These are phyloP conservation scores for Benthosema pterotum DNA, from an alignment of 2,797 vertebrate species.

Conservation along the genomic window DNA sequence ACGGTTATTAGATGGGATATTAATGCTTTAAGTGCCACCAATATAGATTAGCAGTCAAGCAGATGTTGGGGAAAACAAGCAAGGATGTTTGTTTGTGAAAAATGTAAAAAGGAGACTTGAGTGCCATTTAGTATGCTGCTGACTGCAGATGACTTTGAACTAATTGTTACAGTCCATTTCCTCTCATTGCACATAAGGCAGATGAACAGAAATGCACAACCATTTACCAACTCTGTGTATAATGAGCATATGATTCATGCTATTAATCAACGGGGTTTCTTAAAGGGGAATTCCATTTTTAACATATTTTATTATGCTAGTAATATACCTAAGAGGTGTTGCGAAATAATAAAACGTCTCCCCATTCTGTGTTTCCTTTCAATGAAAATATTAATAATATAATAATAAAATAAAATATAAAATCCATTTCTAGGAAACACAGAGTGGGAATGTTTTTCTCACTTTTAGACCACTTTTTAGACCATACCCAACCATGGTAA, in stretches of 20 bases:
- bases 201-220: slow-evolving; percentile 32
- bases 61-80: slow-evolving; percentile 30
- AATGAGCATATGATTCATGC: slow-evolving; percentile 65
- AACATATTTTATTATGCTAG: too few relatives aligned
- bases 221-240: slow-evolving; percentile 52
- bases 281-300: too few relatives aligned
- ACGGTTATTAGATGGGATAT: slow-evolving; percentile 27
- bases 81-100: slow-evolving; percentile 27
- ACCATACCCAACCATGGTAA: too few relatives aligned
- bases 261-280: slow-evolving; percentile 38
- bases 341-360: too few relatives aligned
- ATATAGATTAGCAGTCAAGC: slow-evolving; percentile 37
- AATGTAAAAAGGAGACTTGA: slow-evolving; percentile 1
- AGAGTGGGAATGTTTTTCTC: too few relatives aligned
- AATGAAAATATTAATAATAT: too few relatives aligned
- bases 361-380: too few relatives aligned
- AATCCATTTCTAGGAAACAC: too few relatives aligned
- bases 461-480: too few relatives aligned
- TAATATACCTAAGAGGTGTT: too few relatives aligned
- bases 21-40: slow-evolving; percentile 35
- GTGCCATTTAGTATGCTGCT: slow-evolving; percentile 17
- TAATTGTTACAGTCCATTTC: slow-evolving; percentile 45
- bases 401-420: too few relatives aligned
- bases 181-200: slow-evolving; percentile 37
- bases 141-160: slow-evolving; percentile 39